These are phyloP conservation scores for Parnassius glacialis DNA, from an alignment of 2,888 invertebrate genomes.

Conservation along the genomic window DNA sequence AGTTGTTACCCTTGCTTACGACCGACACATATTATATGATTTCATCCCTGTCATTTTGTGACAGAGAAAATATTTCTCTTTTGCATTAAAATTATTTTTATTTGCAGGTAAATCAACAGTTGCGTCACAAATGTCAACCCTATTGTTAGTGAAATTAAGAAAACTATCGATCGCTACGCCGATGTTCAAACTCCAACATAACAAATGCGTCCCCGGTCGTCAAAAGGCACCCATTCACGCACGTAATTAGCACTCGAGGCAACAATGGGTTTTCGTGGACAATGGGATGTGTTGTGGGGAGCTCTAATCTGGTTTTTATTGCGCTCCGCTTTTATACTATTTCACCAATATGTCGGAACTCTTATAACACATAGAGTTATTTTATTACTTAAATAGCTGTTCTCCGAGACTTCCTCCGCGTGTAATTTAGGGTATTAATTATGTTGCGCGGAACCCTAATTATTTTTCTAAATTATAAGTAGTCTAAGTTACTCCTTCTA, in stretches of 20 bases:
- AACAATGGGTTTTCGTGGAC: conserved; percentile 57
- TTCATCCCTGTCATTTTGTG: no score
- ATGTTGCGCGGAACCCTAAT: no score
- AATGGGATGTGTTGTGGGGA: conserved; percentile 49
- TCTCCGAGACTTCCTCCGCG: no score
- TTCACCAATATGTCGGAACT: conserved; percentile 12
- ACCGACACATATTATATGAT: no score
- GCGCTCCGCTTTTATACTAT: conserved; percentile 14
- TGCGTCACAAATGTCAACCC: neutral
- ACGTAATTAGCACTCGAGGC: conserved; percentile 62
- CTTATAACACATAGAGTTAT: neutral
- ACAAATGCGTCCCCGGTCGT: conserved; percentile 33
- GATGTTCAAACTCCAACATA: conserved; percentile 5
- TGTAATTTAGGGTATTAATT: no score
- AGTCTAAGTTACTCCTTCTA: no score
- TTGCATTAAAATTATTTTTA: no score
- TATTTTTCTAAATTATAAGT: no score
- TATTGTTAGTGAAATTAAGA: conserved; percentile 2
- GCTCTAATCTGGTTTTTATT: conserved; percentile 51
- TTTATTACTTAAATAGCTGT: no score
- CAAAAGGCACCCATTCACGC: conserved; percentile 57
- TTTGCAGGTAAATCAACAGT: neutral
- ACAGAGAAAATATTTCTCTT: no score
- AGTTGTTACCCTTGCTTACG: no score
- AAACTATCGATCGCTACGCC: neutral